Evolutionary conservation across 2,888 invertebrate genomes (phyloP).

Genomic region (Sinelater perroti): DNA sequence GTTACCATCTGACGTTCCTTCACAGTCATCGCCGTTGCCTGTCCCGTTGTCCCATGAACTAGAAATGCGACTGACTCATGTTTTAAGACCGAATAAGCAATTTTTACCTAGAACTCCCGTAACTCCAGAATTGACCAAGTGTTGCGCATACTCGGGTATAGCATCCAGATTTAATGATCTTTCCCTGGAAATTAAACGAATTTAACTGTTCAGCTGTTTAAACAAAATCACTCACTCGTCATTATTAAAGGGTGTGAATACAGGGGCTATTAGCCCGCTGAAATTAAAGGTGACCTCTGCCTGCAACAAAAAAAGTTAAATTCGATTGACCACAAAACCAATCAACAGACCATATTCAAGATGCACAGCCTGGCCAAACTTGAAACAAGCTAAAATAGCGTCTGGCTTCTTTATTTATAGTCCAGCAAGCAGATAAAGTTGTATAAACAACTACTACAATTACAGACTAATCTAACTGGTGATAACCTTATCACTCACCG

Average conservation of each 20-base stretch:
- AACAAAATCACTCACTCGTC: slow-evolving; percentile 67
- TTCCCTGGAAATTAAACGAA: slow-evolving; percentile 39
- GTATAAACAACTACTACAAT: background rate
- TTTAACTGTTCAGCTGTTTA: slow-evolving; percentile 35
- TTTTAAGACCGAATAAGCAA: background rate
- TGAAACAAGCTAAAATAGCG: no score
- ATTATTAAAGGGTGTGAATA: slow-evolving; percentile 73
- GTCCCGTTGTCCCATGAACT: slow-evolving; percentile 86
- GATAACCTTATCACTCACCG: slow-evolving; percentile 16
- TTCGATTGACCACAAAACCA: no score
- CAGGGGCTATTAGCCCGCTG: slow-evolving; percentile 74
- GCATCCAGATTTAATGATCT: slow-evolving; percentile 49
- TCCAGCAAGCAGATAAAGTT: background rate
- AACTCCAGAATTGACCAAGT: slow-evolving; percentile 68
- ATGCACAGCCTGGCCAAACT: no score
- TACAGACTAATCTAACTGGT: background rate
- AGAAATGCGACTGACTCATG: slow-evolving; percentile 8
- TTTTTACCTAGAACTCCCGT: slow-evolving; percentile 73
- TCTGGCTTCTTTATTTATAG: no score
- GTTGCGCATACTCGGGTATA: slow-evolving; percentile 70
- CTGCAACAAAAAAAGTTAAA: slow-evolving; percentile 56
- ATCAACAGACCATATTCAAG: no score
- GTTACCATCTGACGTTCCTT: slow-evolving; percentile 73
- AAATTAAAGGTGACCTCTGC: no score
- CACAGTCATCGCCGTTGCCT: slow-evolving; percentile 73